phyloP scores from a whole-genome alignment of 1,140 invertebrate genomes.

The Trigoniulus corallinus region DNA sequence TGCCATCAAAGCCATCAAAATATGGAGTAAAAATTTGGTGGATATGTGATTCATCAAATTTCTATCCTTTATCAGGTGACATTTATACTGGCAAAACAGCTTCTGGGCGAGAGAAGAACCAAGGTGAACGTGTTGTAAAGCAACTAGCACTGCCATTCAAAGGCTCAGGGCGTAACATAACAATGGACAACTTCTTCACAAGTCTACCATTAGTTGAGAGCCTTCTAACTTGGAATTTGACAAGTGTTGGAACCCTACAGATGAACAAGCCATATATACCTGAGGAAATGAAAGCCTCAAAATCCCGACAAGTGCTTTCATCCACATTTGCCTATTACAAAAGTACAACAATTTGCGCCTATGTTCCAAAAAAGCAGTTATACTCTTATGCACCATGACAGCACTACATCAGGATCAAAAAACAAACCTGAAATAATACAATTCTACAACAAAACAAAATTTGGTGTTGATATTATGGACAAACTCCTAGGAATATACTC shows the following conservation, averaged over 20 bases:
- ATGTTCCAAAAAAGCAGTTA: constrained; percentile 11
- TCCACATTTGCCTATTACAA: constrained; percentile 7
- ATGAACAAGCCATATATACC: constrained; percentile 11
- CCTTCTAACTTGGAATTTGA: constrained; percentile 7
- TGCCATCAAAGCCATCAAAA: not conserved
- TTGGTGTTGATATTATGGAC: constrained; percentile 12
- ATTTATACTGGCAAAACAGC: not conserved
- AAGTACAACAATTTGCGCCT: constrained; percentile 11
- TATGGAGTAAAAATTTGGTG: not conserved
- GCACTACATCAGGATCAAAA: not conserved
- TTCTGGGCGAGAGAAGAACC: constrained; percentile 2
- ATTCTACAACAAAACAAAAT: constrained; percentile 14
- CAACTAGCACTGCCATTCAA: constrained; percentile 1
- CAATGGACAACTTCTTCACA: constrained; percentile 13
- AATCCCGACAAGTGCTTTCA: constrained; percentile 7
- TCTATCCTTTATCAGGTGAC: not conserved
- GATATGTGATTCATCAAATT: not conserved
- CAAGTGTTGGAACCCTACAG: constrained; percentile 11
- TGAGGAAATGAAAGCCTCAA: not conserved
- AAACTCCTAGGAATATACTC: constrained; percentile 6
- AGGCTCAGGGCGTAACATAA: constrained; percentile 4
- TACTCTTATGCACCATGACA: constrained; percentile 7
- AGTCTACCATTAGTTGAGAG: constrained; percentile 7
- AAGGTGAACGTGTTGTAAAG: constrained; percentile 7
- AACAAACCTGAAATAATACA: constrained; percentile 14